A percentile compares a stretch with the other conserved stretches of the same genome.
Conservation (phyloP, 2,888 invertebrate genomes). For the Bursaphelenchus okinawaensis region DNA sequence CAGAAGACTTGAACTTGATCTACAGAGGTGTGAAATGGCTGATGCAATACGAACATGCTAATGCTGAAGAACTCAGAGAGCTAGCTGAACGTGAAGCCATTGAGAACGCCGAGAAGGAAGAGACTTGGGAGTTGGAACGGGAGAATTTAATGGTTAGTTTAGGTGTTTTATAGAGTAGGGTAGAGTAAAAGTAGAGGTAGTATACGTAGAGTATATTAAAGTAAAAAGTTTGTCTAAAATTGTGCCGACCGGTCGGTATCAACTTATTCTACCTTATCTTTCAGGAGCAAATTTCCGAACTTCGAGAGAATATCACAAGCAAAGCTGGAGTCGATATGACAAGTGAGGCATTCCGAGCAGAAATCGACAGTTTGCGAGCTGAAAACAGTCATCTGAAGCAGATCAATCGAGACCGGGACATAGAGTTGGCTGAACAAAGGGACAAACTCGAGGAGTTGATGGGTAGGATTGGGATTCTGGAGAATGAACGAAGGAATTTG, state of each 20-base stretch:
- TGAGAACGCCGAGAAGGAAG: conserved; percentile 47
- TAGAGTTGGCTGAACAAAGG: conserved; percentile 50
- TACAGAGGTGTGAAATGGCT: conserved; percentile 37
- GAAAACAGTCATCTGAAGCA: conserved; percentile 52
- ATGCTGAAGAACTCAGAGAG: conserved; percentile 46
- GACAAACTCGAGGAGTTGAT: conserved; percentile 47
- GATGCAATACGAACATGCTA: conserved; percentile 40
- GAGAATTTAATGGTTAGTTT: conserved; percentile 32
- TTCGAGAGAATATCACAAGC: conserved; percentile 44
- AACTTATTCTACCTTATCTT: conserved; percentile 8
- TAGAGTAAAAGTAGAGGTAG: background rate
- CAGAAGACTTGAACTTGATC: conserved; percentile 35
- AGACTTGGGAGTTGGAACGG: conserved; percentile 48
- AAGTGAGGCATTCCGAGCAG: conserved; percentile 41
- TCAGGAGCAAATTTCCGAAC: conserved; percentile 43
- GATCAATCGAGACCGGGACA: conserved; percentile 45
- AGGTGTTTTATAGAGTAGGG: background rate
- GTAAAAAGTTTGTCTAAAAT: background rate
- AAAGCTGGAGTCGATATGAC: conserved; percentile 35
- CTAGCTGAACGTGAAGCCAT: conserved; percentile 50
- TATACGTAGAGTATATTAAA: background rate
- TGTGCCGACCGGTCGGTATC: background rate
- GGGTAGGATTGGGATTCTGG: conserved; percentile 34
- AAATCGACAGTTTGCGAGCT: conserved; percentile 51
- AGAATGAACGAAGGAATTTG: conserved; percentile 42